Evolutionary conservation across 2,888 invertebrate genomes (phyloP).

Genomic region (Erynnis tages): DNA sequence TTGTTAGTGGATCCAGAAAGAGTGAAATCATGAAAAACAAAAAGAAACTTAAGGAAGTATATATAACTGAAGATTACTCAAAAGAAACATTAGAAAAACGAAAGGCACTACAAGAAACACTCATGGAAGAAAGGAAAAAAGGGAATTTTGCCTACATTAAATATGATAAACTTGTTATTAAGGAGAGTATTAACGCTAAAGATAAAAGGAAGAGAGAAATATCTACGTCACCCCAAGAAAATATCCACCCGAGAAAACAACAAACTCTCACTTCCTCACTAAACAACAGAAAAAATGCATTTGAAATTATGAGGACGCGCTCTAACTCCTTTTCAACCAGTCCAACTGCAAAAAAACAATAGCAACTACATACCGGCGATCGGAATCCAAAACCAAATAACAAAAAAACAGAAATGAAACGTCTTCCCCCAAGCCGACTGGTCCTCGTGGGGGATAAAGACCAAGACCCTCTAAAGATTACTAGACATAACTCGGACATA

Average conservation of each 20-base stretch:
- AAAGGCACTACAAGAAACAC: conserved; percentile 29
- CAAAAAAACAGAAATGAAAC: conserved; percentile 15
- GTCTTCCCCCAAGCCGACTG: conserved; percentile 30
- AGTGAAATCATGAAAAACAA: conserved; percentile 34
- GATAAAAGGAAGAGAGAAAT: conserved; percentile 30
- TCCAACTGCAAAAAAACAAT: conserved; percentile 33
- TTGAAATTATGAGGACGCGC: conserved; percentile 34
- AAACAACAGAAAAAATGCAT: conserved; percentile 33
- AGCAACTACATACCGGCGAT: conserved; percentile 35
- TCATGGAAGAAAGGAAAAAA: conserved; percentile 13
- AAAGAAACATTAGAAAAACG: conserved; percentile 38
- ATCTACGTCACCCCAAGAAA: conserved; percentile 24
- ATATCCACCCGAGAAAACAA: conserved; percentile 29
- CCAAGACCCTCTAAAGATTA: conserved; percentile 29
- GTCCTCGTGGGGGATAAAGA: conserved; percentile 33
- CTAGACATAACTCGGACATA: background rate
- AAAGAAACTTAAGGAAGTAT: conserved; percentile 31
- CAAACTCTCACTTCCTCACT: conserved; percentile 26
- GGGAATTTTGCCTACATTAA: conserved; percentile 33
- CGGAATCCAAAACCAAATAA: conserved; percentile 31
- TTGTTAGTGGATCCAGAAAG: conserved; percentile 30
- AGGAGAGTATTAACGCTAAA: conserved; percentile 26
- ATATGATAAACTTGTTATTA: conserved; percentile 37
- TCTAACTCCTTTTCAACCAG: conserved; percentile 33
- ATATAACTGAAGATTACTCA: conserved; percentile 36